Evolutionary conservation across 2,113 vertebrate genomes (phyloP).

Genomic region (Lontra canadensis): DNA sequence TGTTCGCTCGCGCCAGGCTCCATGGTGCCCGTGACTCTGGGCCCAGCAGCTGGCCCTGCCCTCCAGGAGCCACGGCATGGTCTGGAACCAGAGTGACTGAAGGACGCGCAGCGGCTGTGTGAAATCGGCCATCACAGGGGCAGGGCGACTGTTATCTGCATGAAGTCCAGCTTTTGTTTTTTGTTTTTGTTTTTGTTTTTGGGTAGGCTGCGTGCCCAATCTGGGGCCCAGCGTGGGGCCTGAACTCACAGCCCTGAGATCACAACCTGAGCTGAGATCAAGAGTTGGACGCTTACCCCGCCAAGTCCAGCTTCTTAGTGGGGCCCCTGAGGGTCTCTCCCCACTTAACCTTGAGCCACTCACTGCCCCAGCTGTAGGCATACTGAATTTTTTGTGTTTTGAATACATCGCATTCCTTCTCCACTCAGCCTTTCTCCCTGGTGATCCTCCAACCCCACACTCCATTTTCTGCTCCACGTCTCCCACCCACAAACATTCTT

Average conservation of each 20-base stretch:
- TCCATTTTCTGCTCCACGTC: neutral
- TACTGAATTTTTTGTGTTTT: neutral
- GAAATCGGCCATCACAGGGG: neutral
- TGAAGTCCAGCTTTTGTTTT: neutral
- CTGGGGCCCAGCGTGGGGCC: no score
- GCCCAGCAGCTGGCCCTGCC: no score
- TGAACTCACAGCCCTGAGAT: neutral
- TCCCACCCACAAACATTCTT: neutral
- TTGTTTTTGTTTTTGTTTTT: neutral
- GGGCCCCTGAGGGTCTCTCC: neutral
- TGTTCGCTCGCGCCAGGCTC: neutral
- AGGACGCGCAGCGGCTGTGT: neutral
- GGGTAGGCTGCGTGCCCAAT: no score
- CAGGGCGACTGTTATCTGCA: neutral
- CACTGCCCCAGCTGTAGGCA: accelerated
- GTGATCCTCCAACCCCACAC: neutral
- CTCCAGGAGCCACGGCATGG: neutral
- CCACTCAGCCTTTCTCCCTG: neutral
- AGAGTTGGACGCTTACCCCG: neutral
- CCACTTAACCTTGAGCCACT: neutral
- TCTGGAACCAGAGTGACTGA: neutral
- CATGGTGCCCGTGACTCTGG: neutral
- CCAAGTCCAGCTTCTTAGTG: neutral
- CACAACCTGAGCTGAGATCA: neutral
- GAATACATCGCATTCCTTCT: neutral